phyloP scores from a whole-genome alignment of 2,888 invertebrate genomes.

The Heliconius cydno region DNA sequence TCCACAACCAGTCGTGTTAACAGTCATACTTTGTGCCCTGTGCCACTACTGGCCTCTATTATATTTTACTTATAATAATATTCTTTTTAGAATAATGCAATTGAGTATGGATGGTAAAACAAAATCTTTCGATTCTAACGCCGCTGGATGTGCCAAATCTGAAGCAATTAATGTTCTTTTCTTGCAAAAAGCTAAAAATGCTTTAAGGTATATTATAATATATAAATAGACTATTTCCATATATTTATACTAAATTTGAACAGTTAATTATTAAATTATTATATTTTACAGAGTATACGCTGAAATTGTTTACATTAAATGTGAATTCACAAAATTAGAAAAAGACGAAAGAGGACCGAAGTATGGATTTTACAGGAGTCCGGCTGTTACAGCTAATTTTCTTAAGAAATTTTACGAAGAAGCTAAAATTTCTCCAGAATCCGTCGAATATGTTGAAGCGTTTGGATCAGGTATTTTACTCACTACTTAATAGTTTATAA shows the following conservation, averaged over 20 bases:
- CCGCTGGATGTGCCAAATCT: slow-evolving; percentile 89
- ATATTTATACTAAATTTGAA: neutral
- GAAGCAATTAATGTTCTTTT: slow-evolving; percentile 88
- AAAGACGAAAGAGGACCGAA: slow-evolving; percentile 79
- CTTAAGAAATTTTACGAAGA: slow-evolving; percentile 84
- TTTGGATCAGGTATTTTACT: slow-evolving; percentile 87
- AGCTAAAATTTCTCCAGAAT: slow-evolving; percentile 85
- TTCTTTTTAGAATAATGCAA: slow-evolving; percentile 54
- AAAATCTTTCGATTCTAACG: slow-evolving; percentile 92
- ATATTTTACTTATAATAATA: neutral
- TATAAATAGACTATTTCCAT: neutral
- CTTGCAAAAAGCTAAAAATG: slow-evolving; percentile 86
- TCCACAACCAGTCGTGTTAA: too few relatives aligned
- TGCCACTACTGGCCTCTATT: too few relatives aligned
- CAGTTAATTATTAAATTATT: neutral
- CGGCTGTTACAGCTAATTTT: slow-evolving; percentile 73
- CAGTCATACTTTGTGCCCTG: too few relatives aligned
- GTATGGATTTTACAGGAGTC: slow-evolving; percentile 83
- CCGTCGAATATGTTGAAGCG: slow-evolving; percentile 91
- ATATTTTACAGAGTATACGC: slow-evolving; percentile 81
- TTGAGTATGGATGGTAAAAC: slow-evolving; percentile 92
- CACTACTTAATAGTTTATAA: neutral
- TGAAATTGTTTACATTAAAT: slow-evolving; percentile 86
- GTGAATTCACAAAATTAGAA: slow-evolving; percentile 76
- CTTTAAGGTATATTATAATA: slow-evolving; percentile 68